Evolutionary conservation across 2,888 invertebrate genomes (phyloP).

Genomic region (Reticulitermes lucifugus): DNA sequence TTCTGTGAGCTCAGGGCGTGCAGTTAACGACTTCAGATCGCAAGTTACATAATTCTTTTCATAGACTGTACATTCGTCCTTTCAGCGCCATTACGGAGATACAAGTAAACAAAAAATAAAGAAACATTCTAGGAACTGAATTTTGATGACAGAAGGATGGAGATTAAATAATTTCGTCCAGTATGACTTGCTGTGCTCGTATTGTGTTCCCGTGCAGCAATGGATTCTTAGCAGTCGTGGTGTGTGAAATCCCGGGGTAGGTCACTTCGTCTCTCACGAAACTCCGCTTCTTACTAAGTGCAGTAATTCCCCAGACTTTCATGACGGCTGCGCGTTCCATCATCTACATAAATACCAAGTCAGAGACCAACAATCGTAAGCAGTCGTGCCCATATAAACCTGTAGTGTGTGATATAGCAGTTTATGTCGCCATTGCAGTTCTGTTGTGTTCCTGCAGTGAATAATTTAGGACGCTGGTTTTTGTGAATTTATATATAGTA

Average conservation of each 20-base stretch:
- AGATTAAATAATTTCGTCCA: neutral
- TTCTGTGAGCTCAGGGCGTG: neutral
- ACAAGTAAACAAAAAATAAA: neutral
- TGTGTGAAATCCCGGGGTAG: neutral
- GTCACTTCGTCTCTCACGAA: neutral
- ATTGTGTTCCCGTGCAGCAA: neutral
- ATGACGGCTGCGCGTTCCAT: neutral
- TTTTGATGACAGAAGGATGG: neutral
- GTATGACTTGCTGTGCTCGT: neutral
- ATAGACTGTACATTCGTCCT: neutral
- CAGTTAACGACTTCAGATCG: neutral
- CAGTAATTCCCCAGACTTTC: neutral
- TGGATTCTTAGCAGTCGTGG: neutral
- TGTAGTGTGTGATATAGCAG: too few species aligned
- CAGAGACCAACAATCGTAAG: neutral
- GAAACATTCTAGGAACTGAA: neutral
- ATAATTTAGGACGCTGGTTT: neutral
- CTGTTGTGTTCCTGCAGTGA: neutral
- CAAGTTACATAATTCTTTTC: constrained; percentile 1
- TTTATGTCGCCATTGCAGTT: too few species aligned
- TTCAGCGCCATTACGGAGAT: neutral
- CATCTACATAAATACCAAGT: neutral
- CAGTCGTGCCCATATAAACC: neutral
- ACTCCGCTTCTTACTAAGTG: neutral
- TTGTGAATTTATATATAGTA: neutral